Base-by-base conservation (phyloP, 2,113 vertebrate genomes). In the Balaenoptera acutorostrata region DNA sequence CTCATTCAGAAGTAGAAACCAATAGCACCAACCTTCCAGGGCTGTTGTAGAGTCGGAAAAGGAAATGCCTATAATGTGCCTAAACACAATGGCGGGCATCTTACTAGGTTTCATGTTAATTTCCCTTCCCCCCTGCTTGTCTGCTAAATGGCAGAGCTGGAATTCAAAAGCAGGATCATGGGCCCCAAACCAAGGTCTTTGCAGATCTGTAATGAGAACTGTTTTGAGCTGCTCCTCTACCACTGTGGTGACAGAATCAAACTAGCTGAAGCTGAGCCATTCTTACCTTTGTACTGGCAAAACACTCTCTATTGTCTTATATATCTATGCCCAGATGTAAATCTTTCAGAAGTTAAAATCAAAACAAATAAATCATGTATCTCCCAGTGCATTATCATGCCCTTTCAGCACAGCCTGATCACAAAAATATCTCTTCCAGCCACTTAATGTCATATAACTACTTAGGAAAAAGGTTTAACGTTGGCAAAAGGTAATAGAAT, bases 381-480 rank as follows among this genome's bases (percentile, higher is more conserved):
- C 25, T 78, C 25, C 88, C n/a, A 96, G n/a, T 89, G 64, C 66
- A 92, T 93, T 97, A 63, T 78, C 57, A 89, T 55, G 52, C 18
- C 31, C 39, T 41, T 94, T 90, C 41, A 63, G 46, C 3, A 25
- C 17, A 85, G 52, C 41, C 44, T 63, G 90, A 72, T 90, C 81
- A 61, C 88, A 93, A 96, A 96, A 96, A 80, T 49, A 86, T 66
- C 77, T 95, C 81, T 89, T 55, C n/a, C 88, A 93, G 78, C 17
- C 66, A 91, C 80, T 93, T 96, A 91, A 85, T 49, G 33, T 90
- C 82, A 89, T 33, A 71, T 33, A 92, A 59, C 39, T 89, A 86
- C 90, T 90, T 84, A 74, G 96, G 78, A 49, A 89, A 95, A 95
- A 63, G 55, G 20, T 41, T 91, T 69, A 93, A 75, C 0, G 2